Evolutionary conservation across 2,797 vertebrate genomes (phyloP).

Genomic region (Oreonectes daqikongensis): DNA sequence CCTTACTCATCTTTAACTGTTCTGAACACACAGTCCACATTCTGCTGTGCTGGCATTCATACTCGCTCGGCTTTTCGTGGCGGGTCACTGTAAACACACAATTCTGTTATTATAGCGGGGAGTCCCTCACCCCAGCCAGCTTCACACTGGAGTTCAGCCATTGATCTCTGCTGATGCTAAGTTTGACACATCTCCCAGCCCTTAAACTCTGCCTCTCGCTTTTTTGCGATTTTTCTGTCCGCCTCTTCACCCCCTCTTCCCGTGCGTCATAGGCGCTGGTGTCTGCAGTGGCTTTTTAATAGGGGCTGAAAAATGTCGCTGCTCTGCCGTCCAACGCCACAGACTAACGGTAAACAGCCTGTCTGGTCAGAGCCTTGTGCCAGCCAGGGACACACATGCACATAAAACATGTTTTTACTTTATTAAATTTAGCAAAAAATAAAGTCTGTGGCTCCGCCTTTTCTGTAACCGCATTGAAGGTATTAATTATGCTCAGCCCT

Average conservation of each 20-base stretch:
- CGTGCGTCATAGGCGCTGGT: slow-evolving; percentile 54
- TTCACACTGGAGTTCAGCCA: slow-evolving; percentile 20
- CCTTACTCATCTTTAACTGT: slow-evolving; percentile 29
- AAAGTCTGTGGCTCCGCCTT: slow-evolving; percentile 46
- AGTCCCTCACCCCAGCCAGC: slow-evolving; percentile 38
- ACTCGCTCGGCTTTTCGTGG: slow-evolving; percentile 24
- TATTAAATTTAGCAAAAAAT: slow-evolving; percentile 63
- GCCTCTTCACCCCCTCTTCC: background rate
- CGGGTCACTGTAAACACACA: slow-evolving; percentile 40
- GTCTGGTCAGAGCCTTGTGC: slow-evolving; percentile 51
- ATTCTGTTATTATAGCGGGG: slow-evolving; percentile 34
- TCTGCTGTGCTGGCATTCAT: slow-evolving; percentile 34
- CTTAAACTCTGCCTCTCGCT: slow-evolving; percentile 47
- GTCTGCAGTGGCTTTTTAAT: slow-evolving; percentile 58
- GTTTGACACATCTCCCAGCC: slow-evolving; percentile 51
- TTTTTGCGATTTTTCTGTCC: slow-evolving; percentile 39
- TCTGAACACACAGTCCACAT: slow-evolving; percentile 45
- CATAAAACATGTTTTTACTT: slow-evolving; percentile 57
- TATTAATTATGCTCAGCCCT: slow-evolving; percentile 71
- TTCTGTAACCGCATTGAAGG: slow-evolving; percentile 63
- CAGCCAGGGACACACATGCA: slow-evolving; percentile 41
- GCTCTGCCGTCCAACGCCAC: slow-evolving; percentile 46
- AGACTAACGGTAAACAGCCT: slow-evolving; percentile 62
- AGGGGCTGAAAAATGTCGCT: slow-evolving; percentile 54
- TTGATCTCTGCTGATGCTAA: slow-evolving; percentile 35